Percentiles rank a stretch among this genome's conserved stretches.
Evolutionary conservation across 2,888 invertebrate species (phyloP).

Genomic region (Ferrisia virgata): DNA sequence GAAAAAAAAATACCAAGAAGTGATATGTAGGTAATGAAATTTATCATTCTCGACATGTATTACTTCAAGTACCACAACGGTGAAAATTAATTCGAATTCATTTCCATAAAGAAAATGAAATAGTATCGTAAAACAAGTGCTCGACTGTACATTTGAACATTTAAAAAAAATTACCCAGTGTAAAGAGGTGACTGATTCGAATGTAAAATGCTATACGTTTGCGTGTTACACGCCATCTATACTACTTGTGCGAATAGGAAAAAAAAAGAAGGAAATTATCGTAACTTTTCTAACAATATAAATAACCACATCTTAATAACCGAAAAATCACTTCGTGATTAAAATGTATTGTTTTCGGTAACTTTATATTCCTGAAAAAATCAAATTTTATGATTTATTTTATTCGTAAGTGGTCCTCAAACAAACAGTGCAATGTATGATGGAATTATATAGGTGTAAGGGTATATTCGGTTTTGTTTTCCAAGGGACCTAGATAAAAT

Average conservation of each 20-base stretch:
- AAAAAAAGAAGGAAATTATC: not conserved
- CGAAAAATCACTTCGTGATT: not conserved
- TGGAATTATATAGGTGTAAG: no score
- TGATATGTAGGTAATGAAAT: not conserved
- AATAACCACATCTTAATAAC: slow-evolving; percentile 2
- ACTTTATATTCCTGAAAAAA: not conserved
- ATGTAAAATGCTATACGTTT: not conserved
- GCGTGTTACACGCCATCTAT: not conserved
- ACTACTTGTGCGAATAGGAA: not conserved
- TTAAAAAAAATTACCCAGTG: not conserved
- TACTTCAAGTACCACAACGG: not conserved
- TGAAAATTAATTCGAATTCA: not conserved
- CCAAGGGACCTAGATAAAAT: no score
- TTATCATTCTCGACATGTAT: not conserved
- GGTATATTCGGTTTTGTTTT: no score
- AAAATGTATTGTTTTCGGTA: not conserved
- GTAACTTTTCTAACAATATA: not conserved
- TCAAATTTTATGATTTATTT: not conserved
- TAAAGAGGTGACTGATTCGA: slow-evolving; percentile 8
- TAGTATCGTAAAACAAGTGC: not conserved
- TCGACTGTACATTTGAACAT: not conserved
- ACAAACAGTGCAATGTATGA: not conserved
- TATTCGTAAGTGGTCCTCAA: not conserved
- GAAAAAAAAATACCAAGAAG: not conserved
- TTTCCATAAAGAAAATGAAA: not conserved